These are phyloP conservation scores for Diaprepes abbreviatus DNA, from an alignment of 2,888 invertebrate genomes.

Conservation along the genomic window DNA sequence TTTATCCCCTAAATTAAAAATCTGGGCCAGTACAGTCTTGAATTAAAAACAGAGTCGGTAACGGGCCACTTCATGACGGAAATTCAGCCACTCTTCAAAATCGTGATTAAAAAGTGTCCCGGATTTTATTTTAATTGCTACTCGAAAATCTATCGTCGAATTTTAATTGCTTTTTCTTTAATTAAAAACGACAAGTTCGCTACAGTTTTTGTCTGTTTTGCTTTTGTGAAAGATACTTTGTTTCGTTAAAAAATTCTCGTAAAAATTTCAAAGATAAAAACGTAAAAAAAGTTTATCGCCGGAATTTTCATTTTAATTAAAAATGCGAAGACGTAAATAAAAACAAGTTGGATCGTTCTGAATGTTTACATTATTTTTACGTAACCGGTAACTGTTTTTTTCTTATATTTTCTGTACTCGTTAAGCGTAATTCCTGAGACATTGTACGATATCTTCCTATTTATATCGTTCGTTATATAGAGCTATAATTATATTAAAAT, in stretches of 20 bases:
- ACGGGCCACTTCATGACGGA: constrained; percentile 7
- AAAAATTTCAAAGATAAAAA: neutral
- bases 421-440: no score
- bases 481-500: no score
- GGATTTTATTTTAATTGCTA: constrained; percentile 48
- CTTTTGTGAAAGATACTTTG: constrained; percentile 28
- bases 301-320: no score
- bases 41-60: constrained; percentile 24
- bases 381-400: no score
- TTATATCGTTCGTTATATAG: no score
- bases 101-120: constrained; percentile 42
- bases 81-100: constrained; percentile 26
- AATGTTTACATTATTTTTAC: no score
- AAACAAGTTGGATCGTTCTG: no score
- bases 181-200: constrained; percentile 40
- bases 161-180: constrained; percentile 42
- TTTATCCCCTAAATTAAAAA: no score
- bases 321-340: no score
- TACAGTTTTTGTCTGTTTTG: constrained; percentile 17
- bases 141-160: constrained; percentile 43
- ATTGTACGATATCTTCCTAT: no score
- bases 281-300: neutral
- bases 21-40: constrained; percentile 15
- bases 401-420: no score
- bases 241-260: constrained; percentile 5